Percentiles rank a stretch among this genome's conserved stretches.
phyloP scores from a whole-genome alignment of 2,113 vertebrate species.

The Poeciliopsis turrubarensis region DNA sequence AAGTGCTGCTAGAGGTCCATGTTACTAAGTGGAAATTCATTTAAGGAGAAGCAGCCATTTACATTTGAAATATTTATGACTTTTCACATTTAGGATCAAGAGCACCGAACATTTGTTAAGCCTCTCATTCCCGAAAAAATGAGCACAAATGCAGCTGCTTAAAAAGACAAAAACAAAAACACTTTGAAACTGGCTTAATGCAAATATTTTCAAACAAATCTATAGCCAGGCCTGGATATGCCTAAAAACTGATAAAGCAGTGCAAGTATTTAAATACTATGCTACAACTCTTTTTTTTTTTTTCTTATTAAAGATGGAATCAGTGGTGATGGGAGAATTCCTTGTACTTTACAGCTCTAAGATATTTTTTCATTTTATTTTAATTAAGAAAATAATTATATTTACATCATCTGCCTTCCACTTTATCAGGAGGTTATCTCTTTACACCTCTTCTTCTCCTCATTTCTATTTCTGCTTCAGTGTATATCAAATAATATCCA shows the following conservation, averaged over 20 bases:
- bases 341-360: neutral
- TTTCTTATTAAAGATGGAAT: neutral
- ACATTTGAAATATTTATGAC: constrained; percentile 51
- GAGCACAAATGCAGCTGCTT: constrained; percentile 1
- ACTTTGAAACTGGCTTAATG: neutral
- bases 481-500: constrained; percentile 71
- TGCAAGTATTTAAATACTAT: constrained; percentile 18
- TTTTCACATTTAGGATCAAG: constrained; percentile 35
- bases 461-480: constrained; percentile 35
- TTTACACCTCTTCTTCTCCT: constrained; percentile 4
- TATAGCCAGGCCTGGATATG: constrained; percentile 7
- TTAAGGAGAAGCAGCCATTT: constrained; percentile 29
- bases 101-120: constrained; percentile 13
- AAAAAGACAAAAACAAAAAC: neutral
- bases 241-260: constrained; percentile 10
- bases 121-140: constrained; percentile 14
- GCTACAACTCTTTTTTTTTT: constrained; percentile 7
- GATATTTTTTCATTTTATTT: constrained; percentile 10
- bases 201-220: constrained; percentile 18
- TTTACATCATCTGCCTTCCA: constrained; percentile 14
- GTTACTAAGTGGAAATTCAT: constrained; percentile 47
- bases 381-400: constrained; percentile 3
- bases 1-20: constrained; percentile 27
- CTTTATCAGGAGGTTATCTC: constrained; percentile 5
- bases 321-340: too few species aligned